Evolutionary conservation across 2,113 vertebrate species (phyloP).

Genomic region (Pedetes capensis): DNA sequence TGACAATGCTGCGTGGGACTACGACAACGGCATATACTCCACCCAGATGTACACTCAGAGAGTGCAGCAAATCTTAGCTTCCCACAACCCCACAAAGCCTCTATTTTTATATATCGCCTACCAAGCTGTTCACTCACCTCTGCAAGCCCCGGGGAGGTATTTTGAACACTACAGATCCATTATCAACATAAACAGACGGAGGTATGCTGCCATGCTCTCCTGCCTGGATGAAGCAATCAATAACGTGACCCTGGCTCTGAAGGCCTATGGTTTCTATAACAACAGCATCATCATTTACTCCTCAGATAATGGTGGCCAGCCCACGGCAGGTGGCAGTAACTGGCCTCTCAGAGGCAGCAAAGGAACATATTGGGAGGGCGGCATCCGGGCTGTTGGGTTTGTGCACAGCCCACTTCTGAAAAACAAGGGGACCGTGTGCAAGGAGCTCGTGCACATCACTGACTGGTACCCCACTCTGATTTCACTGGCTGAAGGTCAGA

Average conservation of each 20-base stretch:
- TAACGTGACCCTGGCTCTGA: conserved; percentile 93
- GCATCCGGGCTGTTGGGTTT: conserved; percentile 95
- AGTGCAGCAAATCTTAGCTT: conserved; percentile 90
- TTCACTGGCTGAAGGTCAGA: conserved; percentile 90
- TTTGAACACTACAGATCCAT: conserved; percentile 94
- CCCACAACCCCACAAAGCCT: conserved; percentile 89
- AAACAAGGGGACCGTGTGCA: conserved; percentile 91
- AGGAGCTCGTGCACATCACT: conserved; percentile 94
- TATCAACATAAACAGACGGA: conserved; percentile 90
- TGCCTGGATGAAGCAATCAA: conserved; percentile 95
- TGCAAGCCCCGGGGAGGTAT: conserved; percentile 94
- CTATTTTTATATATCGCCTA: conserved; percentile 95
- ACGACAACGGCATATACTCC: conserved; percentile 93
- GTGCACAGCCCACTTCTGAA: conserved; percentile 95
- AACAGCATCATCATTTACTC: conserved; percentile 96
- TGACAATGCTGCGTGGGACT: conserved; percentile 94
- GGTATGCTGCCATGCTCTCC: conserved; percentile 96
- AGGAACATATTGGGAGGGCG: conserved; percentile 97
- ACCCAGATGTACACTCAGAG: conserved; percentile 96
- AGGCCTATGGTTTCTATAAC: conserved; percentile 92
- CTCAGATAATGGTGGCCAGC: conserved; percentile 97
- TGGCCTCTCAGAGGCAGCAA: conserved; percentile 98
- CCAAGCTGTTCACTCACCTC: conserved; percentile 95
- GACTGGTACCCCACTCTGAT: conserved; percentile 98
- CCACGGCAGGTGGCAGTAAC: conserved; percentile 93